Conservation (phyloP, 1,140 invertebrate genomes). For the Eriosoma lanigerum region DNA sequence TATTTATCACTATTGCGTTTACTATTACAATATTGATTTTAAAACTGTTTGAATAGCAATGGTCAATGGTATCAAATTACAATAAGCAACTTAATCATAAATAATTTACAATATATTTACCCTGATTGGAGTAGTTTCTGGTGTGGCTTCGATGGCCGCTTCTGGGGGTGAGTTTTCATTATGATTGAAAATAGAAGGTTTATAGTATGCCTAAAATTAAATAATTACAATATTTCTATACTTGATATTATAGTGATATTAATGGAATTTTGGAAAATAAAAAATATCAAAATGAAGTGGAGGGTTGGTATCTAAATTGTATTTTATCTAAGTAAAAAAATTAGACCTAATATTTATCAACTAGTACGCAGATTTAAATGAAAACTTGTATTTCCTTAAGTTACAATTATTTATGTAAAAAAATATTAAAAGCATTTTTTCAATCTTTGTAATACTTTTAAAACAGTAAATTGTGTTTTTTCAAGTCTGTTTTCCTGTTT, state of each 20-base stretch:
- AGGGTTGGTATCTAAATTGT: too few relatives aligned
- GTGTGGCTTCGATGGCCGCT: slow-evolving; percentile 82
- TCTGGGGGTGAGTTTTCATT: slow-evolving; percentile 72
- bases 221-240: neutral
- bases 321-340: too few relatives aligned
- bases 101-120: slow-evolving; percentile 58
- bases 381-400: too few relatives aligned
- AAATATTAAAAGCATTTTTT: too few relatives aligned
- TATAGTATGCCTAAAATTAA: slow-evolving; percentile 29
- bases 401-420: too few relatives aligned
- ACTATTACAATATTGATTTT: neutral
- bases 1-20: neutral
- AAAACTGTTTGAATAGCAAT: neutral
- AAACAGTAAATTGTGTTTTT: too few relatives aligned
- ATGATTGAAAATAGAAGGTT: slow-evolving; percentile 57
- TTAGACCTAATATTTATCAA: too few relatives aligned
- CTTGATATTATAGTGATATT: neutral
- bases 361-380: too few relatives aligned
- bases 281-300: too few relatives aligned
- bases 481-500: too few relatives aligned
- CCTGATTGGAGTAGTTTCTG: slow-evolving; percentile 82
- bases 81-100: neutral
- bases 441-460: too few relatives aligned
- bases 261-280: neutral
- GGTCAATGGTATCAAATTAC: neutral